Evolutionary conservation across 2,888 invertebrate species (phyloP), one percentile per base, ranked within the genome.

Genomic region (Osmoderma eremita): DNA sequence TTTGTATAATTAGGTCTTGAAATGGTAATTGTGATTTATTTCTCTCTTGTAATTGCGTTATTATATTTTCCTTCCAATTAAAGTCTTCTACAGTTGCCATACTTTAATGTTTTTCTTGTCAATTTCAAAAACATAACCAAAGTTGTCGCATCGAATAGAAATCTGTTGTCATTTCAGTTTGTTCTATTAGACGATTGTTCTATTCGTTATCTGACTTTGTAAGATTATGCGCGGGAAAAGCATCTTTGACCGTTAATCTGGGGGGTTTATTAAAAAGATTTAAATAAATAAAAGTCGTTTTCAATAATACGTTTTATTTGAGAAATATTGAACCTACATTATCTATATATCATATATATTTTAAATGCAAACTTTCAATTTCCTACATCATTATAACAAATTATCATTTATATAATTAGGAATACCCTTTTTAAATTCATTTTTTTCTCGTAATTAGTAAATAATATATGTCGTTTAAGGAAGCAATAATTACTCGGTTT

Each of bases 1-100:
- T 93, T 82, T 92, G 90, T 73, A 87, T 83, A 75, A 95, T 90
- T 70, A 95, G 87, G 78, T 94, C 94, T 75, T 90, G 89, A 81
- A 92, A 94, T 76, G 90, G 83, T 18, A 90, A 89, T 84, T 94
- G 91, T 69, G 85, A 86, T 81, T 87, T 90, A 82, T 94, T 93
- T 77, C 94, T 86, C 69, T 88, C 86, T 68, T 90, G 89, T 69
- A 95, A 80, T 78, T 91, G 89, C 75, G 83, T 84, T 75, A 93
- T 84, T 77, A 94, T 88, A 77, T 84, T 85, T 75, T 86, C 88
- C 78, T 91, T 89, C 92, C 93, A 94, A 74, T 85, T 83, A 69
- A 76, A 78, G 24, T 83, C 79, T 50, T 82, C 82, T 36, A 64
- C 42, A 67, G 62, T 69, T 65, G 73, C 73, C 72, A 73, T 73